These are phyloP conservation scores for Amphiprion percula DNA, from an alignment of 2,113 vertebrate species.

Conservation along the genomic window DNA sequence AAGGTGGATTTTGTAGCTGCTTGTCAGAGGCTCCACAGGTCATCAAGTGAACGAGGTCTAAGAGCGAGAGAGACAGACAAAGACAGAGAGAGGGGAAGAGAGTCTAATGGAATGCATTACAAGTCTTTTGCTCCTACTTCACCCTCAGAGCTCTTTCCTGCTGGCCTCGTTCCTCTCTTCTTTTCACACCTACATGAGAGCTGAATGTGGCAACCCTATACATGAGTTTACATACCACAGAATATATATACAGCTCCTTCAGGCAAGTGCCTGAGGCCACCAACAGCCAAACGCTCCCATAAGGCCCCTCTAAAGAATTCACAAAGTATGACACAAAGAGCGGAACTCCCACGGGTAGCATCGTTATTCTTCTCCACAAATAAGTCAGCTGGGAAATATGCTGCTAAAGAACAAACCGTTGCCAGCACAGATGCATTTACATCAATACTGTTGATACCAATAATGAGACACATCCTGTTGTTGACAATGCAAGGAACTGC, in stretches of 20 bases:
- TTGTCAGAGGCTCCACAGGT: slow-evolving; percentile 39
- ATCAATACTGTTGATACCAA: neutral
- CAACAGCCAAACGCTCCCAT: slow-evolving; percentile 2
- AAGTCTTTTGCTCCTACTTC: slow-evolving; percentile 2
- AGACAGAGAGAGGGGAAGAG: neutral
- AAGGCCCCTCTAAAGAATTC: neutral
- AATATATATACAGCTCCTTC: neutral
- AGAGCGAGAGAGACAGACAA: neutral
- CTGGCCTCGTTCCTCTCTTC: neutral
- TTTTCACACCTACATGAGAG: neutral
- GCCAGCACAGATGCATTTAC: neutral
- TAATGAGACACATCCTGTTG: neutral
- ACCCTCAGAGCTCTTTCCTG: neutral
- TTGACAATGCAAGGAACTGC: neutral
- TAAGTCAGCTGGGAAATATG: neutral
- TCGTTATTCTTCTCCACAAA: neutral
- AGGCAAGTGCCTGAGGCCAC: neutral
- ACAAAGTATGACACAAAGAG: neutral
- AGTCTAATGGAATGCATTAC: slow-evolving; percentile 8
- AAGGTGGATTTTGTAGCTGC: slow-evolving; percentile 50
- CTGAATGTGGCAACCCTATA: too few species aligned
- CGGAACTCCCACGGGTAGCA: neutral
- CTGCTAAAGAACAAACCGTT: neutral
- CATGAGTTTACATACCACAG: too few species aligned
- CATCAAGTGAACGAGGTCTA: slow-evolving; percentile 4